Base-by-base conservation (phyloP, 2,113 vertebrate genomes). In the Phasianus colchicus region DNA sequence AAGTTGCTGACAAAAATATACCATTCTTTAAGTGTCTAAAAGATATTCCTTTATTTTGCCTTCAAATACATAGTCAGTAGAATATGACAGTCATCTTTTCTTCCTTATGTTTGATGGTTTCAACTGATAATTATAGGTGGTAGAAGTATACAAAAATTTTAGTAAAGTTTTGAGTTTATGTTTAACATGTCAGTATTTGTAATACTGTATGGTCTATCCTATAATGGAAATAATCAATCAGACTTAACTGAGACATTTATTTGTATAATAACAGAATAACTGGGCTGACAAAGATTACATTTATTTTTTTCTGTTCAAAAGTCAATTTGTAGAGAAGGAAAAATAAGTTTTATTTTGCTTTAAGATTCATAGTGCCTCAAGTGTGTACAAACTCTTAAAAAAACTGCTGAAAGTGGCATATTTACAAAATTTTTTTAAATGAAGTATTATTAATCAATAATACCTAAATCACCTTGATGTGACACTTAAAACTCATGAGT, bases 401-500 rank as follows among this genome's bases (percentile, higher is more conserved):
- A 91, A 86, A 55, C 27, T 77, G 25, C 4, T n/a, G 13, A 76
- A 90, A 86, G 10, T 25, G 4, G 9, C 2, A 66, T 34, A 47
- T 57, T 86, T 81, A 79, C 94, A 38, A 50, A 38, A 8, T 38
- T 38, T 38, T 38, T 38, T 38, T 38, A 8, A 38, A 24, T 24
- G 29, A 54, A 29, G 8, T 16, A 69, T 84, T 74, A 91, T 93
- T 90, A 90, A 92, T 87, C 38, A 81, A 14, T 10, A n/a, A 52
- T 90, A 94, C 25, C 40, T 45, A 84, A 95, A 95, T 74, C 94
- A 84, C 34, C 24, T 55, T 48, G 36, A 47, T 52, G 3, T 84
- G 38, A 80, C 50, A 80, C 43, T 82, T 83, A 78, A 43, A 82
- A 58, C 34, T 83, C 63, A 76, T 76, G 69, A 83, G 83, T 90